These are phyloP conservation scores for Hiodon tergisus DNA, from an alignment of 2,113 vertebrate genomes.

Conservation along the genomic window DNA sequence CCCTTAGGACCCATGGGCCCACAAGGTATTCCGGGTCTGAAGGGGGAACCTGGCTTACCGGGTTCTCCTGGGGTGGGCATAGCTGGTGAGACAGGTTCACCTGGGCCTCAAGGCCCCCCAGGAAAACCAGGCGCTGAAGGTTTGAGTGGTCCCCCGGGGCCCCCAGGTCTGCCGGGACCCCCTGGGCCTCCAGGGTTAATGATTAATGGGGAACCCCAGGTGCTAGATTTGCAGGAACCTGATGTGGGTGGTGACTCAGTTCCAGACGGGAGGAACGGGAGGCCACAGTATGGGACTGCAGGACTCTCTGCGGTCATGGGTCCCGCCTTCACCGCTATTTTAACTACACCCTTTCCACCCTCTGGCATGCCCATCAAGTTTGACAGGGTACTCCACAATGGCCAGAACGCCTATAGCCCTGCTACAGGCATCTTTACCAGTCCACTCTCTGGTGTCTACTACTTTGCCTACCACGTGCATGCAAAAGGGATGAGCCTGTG, in stretches of 20 bases:
- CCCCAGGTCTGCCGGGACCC: slow-evolving; percentile 71
- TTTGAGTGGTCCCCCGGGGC: slow-evolving; percentile 72
- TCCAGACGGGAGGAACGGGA: slow-evolving; percentile 73
- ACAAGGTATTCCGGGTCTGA: slow-evolving; percentile 81
- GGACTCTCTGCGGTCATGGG: slow-evolving; percentile 75
- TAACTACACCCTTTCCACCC: slow-evolving; percentile 87
- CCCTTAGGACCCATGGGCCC: slow-evolving; percentile 90
- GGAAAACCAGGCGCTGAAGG: slow-evolving; percentile 79
- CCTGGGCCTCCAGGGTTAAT: slow-evolving; percentile 70
- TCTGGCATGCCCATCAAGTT: slow-evolving; percentile 94
- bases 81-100: slow-evolving; percentile 69
- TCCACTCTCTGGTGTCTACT: slow-evolving; percentile 87
- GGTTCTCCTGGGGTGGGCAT: slow-evolving; percentile 78
- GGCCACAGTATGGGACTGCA: slow-evolving; percentile 71
- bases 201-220: slow-evolving; percentile 69
- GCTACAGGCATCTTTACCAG: slow-evolving; percentile 91
- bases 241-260: slow-evolving; percentile 76
- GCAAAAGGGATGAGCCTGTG: slow-evolving; percentile 95
- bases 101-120: slow-evolving; percentile 81
- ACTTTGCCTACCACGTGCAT: slow-evolving; percentile 96
- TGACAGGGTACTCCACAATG: slow-evolving; percentile 92
- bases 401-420: slow-evolving; percentile 88
- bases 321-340: slow-evolving; percentile 90
- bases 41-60: slow-evolving; percentile 79
- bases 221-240: slow-evolving; percentile 72